Conservation (phyloP, 1,140 invertebrate species). For the Cydia strobilella region DNA sequence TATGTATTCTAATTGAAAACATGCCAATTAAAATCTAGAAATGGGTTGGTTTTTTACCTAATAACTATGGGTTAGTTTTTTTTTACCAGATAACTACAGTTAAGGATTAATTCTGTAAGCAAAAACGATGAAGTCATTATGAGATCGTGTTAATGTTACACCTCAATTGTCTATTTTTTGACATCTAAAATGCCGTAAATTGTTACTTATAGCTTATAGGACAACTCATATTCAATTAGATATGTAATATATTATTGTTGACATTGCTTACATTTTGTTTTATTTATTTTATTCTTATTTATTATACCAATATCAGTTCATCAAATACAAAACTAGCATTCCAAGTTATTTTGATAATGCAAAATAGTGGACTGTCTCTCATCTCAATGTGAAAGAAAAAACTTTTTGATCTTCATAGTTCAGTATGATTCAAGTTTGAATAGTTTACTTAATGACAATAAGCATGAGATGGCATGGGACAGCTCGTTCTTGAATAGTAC, state of each 20-base stretch:
- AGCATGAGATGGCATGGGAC: no score
- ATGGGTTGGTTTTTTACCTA: conserved; percentile 3
- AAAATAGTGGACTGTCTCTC: no score
- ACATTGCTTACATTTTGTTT: conserved; percentile 73
- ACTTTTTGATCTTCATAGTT: no score
- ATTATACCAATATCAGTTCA: no score
- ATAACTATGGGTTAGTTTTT: not conserved
- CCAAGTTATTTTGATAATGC: no score
- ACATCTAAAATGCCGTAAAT: conserved; percentile 59
- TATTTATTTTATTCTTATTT: conserved; percentile 44
- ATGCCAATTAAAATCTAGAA: conserved; percentile 5
- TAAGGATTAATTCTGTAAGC: not conserved
- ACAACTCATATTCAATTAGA: conserved; percentile 61
- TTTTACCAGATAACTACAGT: not conserved
- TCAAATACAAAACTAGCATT: no score
- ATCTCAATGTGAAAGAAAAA: no score
- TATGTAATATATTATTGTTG: conserved; percentile 74
- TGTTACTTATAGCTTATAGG: conserved; percentile 58
- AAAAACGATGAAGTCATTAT: conserved; percentile 17
- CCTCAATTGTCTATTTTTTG: conserved; percentile 75
- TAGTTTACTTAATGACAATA: no score
- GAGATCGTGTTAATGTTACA: conserved; percentile 65
- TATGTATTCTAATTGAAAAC: not conserved
- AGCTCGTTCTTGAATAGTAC: no score
- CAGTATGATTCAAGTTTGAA: no score